Conservation (phyloP, 1,140 invertebrate genomes). For the Achatina immaculata region DNA sequence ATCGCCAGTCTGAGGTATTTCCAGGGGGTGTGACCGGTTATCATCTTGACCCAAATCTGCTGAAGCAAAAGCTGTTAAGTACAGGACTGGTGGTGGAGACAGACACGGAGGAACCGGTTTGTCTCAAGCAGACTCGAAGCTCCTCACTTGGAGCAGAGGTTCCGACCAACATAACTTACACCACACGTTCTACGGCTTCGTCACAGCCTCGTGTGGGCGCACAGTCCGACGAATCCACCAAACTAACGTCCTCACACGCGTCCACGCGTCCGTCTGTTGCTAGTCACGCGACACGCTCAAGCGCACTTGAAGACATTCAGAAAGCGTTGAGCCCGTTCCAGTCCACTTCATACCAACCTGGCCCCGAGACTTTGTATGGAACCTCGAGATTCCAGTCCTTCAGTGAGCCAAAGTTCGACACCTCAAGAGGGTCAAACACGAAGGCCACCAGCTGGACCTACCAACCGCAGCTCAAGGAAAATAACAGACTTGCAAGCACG, state of each 20-base stretch:
- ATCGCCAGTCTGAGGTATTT: slow-evolving; percentile 25
- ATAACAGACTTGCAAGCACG: not conserved
- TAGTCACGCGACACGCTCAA: not conserved
- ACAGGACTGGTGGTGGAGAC: slow-evolving; percentile 59
- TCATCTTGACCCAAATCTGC: slow-evolving; percentile 59
- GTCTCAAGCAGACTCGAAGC: not conserved
- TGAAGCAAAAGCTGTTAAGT: slow-evolving; percentile 61
- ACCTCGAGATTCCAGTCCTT: slow-evolving; percentile 18
- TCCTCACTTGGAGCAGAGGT: not conserved
- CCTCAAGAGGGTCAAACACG: slow-evolving; percentile 14
- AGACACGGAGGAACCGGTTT: slow-evolving; percentile 42
- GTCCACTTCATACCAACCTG: slow-evolving; percentile 28
- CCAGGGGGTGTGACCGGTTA: slow-evolving; percentile 46
- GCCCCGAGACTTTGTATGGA: slow-evolving; percentile 27
- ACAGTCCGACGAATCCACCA: not conserved
- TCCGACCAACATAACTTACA: not conserved
- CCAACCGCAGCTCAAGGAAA: not conserved
- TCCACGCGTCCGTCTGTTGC: not conserved
- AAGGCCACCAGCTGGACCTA: slow-evolving; percentile 27
- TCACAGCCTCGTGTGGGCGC: not conserved
- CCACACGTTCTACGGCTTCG: not conserved
- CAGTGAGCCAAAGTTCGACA: slow-evolving; percentile 15
- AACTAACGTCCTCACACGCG: not conserved
- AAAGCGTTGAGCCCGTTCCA: slow-evolving; percentile 24
- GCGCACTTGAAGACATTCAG: slow-evolving; percentile 30